Evolutionary conservation across 2,797 vertebrate genomes (phyloP), one percentile per base, ranked within the genome.

Genomic region (Chaunax sp.): DNA sequence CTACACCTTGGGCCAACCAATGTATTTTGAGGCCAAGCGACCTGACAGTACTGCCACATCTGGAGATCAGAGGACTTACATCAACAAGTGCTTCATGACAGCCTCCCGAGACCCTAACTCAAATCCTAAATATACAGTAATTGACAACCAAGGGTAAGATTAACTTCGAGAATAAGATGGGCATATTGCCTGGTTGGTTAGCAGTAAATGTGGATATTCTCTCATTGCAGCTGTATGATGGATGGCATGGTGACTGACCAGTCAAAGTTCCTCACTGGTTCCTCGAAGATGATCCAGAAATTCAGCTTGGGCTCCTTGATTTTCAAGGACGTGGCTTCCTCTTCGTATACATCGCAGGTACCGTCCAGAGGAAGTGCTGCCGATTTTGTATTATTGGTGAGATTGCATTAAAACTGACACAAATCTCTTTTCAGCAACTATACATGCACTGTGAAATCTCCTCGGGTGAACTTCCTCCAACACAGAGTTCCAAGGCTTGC

Each of bases 111-210:
- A 78, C 47, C 65, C 75, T 7, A 30, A 10, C 5, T 77, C 85
- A 0, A 51, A 0, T 16, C 74, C 70, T 1, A 80, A 74, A 78
- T 84, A 89, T 47, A 47, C 16, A 0, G 67, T 94, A 5, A 60
- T 94, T 5, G 82, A 87, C 30, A 92, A 93, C 61, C 55, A 79
- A 28, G 93, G 93, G 93, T 94, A 85, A 80, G 40, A 14, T n/a
- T 7, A 5, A 1, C 4, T 37, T 49, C 14, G n/a, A 51, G 1
- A 35, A 20, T 46, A n/a, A 26, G 28, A 10, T 22, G 1, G 5
- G 1, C 5, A 8, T n/a, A 30, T 20, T 2, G 25, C 16, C 33
- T 44, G 4, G 28, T 14, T 23, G 2, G 18, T 15, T 8, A 0
- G 0, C 7, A 28, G 0, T 35, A 11, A 55, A 52, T 0, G 0